Conservation (phyloP, 2,797 vertebrate species). For the Centropyge bicolor region DNA sequence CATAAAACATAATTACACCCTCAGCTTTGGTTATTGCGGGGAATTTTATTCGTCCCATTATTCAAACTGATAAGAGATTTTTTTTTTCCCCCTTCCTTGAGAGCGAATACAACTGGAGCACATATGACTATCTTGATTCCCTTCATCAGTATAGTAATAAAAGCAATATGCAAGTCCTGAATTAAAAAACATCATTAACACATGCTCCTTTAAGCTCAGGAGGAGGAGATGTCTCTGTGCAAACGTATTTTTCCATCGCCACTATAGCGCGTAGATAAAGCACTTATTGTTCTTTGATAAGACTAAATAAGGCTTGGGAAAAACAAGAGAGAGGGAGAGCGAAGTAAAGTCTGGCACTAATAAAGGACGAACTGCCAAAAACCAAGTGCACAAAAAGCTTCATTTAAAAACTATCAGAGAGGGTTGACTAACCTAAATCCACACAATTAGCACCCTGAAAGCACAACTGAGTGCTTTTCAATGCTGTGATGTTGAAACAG, state of each 20-base stretch:
- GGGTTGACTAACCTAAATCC: conserved; percentile 81
- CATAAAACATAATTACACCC: conserved; percentile 75
- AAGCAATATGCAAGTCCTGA: conserved; percentile 66
- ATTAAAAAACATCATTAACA: conserved; percentile 80
- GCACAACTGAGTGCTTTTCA: conserved; percentile 72
- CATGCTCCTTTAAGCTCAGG: conserved; percentile 66
- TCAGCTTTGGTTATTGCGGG: conserved; percentile 64
- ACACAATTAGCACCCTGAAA: conserved; percentile 80
- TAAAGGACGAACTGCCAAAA: conserved; percentile 79
- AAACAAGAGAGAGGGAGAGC: conserved; percentile 50
- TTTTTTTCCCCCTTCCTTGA: conserved; percentile 40
- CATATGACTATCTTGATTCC: conserved; percentile 72
- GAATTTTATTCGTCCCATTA: conserved; percentile 76
- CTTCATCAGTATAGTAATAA: conserved; percentile 66
- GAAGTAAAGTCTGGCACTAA: conserved; percentile 72
- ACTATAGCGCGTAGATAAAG: conserved; percentile 68
- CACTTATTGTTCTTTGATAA: conserved; percentile 74
- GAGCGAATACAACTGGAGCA: conserved; percentile 53
- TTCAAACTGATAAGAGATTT: conserved; percentile 70
- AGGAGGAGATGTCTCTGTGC: conserved; percentile 59
- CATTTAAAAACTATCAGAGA: conserved; percentile 81
- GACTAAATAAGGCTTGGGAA: conserved; percentile 47
- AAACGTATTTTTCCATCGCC: conserved; percentile 52
- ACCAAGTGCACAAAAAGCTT: conserved; percentile 76
- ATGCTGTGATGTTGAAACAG: conserved; percentile 69